phyloP scores from a whole-genome alignment of 2,797 vertebrate species.

The Chloroceryle amazona region DNA sequence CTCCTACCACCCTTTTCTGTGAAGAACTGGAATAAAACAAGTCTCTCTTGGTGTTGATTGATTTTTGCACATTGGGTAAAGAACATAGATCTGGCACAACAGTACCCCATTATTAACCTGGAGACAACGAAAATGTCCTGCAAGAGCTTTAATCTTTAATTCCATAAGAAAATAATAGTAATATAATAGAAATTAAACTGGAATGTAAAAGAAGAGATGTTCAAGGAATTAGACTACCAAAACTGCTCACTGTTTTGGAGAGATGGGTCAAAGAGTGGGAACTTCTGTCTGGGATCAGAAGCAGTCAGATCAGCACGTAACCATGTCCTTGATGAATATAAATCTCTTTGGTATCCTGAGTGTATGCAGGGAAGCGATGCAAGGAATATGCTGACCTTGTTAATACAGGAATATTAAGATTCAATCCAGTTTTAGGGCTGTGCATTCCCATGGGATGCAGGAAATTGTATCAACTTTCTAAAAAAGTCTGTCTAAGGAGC shows the following conservation, averaged over 20 bases:
- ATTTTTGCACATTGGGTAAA: background rate
- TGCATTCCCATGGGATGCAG: background rate
- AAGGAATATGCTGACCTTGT: constrained; percentile 27
- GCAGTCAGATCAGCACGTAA: background rate
- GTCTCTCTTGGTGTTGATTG: background rate
- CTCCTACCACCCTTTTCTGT: background rate
- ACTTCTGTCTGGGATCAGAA: background rate
- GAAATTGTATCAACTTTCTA: constrained; percentile 36
- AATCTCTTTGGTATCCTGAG: background rate
- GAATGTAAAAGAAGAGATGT: background rate
- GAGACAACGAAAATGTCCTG: background rate
- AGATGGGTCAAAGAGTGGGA: background rate
- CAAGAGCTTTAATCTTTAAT: background rate
- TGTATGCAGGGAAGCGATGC: background rate
- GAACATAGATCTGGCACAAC: background rate
- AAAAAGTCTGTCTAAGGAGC: constrained; percentile 35
- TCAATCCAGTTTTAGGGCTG: constrained; percentile 33
- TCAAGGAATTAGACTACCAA: background rate
- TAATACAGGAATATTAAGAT: constrained; percentile 11
- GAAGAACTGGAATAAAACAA: background rate
- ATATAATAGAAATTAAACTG: background rate
- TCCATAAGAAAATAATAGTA: background rate
- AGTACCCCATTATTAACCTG: background rate
- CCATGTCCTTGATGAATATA: background rate
- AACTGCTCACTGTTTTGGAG: background rate